These are phyloP conservation scores for Bradysia coprophila DNA, from an alignment of 1,140 invertebrate species.

Conservation along the genomic window DNA sequence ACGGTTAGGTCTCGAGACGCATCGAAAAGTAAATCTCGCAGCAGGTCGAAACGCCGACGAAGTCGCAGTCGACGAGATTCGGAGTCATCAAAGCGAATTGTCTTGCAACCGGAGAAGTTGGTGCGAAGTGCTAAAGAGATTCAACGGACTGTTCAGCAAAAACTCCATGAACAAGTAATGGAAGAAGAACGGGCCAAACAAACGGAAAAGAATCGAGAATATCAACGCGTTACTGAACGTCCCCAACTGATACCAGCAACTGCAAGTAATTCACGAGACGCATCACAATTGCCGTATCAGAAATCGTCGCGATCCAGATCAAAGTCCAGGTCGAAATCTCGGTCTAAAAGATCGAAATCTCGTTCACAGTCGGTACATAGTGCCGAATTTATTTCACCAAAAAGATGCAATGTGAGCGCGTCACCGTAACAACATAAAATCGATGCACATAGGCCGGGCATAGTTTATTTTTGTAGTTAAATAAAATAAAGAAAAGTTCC, in stretches of 20 bases:
- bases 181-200: conserved; percentile 13
- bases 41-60: conserved; percentile 4
- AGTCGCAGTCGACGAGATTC: conserved; percentile 5
- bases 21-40: conserved; percentile 8
- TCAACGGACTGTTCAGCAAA: conserved; percentile 17
- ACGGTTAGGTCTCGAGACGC: too few relatives aligned
- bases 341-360: too few relatives aligned
- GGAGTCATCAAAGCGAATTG: conserved; percentile 4
- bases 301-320: conserved; percentile 5
- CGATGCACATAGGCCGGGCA: too few relatives aligned
- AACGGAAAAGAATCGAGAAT: conserved; percentile 2
- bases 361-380: too few relatives aligned
- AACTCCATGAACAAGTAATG: conserved; percentile 17
- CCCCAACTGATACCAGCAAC: background rate
- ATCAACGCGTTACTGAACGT: conserved; percentile 7
- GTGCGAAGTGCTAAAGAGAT: conserved; percentile 19
- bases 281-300: background rate
- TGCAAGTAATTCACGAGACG: background rate
- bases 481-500: too few relatives aligned
- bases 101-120: conserved; percentile 15
- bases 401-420: too few relatives aligned
- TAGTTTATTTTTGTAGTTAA: too few relatives aligned
- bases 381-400: too few relatives aligned
- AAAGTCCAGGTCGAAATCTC: too few relatives aligned
- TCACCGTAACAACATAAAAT: too few relatives aligned